Evolutionary conservation across 2,113 vertebrate species (phyloP).

Genomic region (Beaufortia kweichowensis): DNA sequence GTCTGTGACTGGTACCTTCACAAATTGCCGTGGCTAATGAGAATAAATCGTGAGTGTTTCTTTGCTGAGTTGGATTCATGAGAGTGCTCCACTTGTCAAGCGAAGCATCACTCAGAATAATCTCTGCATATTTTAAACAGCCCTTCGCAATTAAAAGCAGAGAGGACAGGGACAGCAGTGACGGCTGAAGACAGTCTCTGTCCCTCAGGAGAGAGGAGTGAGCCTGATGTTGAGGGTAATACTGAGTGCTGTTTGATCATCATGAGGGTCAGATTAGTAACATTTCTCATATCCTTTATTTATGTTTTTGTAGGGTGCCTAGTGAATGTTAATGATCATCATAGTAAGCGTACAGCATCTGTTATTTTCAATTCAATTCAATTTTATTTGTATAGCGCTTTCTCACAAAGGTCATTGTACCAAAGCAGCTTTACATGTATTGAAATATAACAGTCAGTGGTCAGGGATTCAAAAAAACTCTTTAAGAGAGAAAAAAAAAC

Average conservation of each 20-base stretch:
- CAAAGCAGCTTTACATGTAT: too few species aligned
- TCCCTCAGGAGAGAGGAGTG: neutral
- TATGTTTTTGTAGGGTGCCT: neutral
- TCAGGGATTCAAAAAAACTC: too few species aligned
- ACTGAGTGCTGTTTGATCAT: neutral
- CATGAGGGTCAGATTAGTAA: conserved; percentile 1
- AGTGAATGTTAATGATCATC: conserved; percentile 2
- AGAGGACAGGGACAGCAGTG: neutral
- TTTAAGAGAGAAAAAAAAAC: too few species aligned
- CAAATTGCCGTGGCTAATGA: conserved; percentile 47
- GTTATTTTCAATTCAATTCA: neutral
- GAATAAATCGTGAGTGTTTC: conserved; percentile 45
- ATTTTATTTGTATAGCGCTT: too few species aligned
- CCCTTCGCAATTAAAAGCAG: conserved; percentile 53
- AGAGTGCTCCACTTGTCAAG: conserved; percentile 48
- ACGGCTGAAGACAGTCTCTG: neutral
- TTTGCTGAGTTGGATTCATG: conserved; percentile 34
- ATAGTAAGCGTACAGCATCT: neutral
- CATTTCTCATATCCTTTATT: conserved; percentile 3
- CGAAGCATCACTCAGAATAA: conserved; percentile 36
- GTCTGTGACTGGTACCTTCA: conserved; percentile 31
- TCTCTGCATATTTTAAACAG: conserved; percentile 45
- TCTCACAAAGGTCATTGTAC: too few species aligned
- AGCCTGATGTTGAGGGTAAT: neutral
- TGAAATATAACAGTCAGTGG: too few species aligned